A percentile compares a stretch with the other conserved stretches of the same genome.
These are phyloP conservation scores for Hippolais icterina DNA, from an alignment of 2,113 vertebrate species.

Conservation along the genomic window DNA sequence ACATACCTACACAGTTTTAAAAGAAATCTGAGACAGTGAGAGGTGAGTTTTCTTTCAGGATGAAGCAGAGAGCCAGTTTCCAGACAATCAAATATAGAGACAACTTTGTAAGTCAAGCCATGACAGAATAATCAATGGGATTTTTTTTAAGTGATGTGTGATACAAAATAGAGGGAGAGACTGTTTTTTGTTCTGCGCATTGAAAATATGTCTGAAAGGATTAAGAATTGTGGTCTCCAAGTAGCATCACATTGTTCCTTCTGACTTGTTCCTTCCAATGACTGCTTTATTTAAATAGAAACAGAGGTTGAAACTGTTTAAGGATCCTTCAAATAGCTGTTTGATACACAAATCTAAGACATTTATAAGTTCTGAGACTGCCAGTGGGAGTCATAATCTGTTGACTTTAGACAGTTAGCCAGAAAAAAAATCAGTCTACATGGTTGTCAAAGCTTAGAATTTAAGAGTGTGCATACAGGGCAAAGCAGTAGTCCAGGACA, in stretches of 20 bases:
- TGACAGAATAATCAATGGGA: neutral
- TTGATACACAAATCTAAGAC: neutral
- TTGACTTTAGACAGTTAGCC: neutral
- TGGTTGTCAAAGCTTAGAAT: neutral
- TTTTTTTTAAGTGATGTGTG: neutral
- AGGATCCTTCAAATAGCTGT: neutral
- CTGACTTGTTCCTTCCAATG: neutral
- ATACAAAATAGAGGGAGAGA: neutral
- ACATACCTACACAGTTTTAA: conserved; percentile 33
- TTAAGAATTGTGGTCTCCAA: neutral
- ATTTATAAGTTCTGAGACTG: neutral
- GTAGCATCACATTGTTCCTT: neutral
- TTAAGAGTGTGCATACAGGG: neutral
- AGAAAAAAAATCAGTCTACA: neutral
- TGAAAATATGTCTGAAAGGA: neutral
- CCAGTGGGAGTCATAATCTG: neutral
- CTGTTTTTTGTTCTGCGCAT: neutral
- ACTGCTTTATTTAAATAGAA: neutral
- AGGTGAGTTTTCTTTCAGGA: neutral
- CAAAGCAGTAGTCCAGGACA: neutral
- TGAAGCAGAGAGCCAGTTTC: neutral
- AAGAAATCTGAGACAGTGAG: neutral
- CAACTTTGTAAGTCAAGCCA: neutral
- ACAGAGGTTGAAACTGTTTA: neutral
- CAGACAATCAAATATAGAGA: neutral